A percentile compares a stretch with the other conserved stretches of the same genome.
phyloP scores from a whole-genome alignment of 2,797 vertebrate species.

The Distichodus sexfasciatus region DNA sequence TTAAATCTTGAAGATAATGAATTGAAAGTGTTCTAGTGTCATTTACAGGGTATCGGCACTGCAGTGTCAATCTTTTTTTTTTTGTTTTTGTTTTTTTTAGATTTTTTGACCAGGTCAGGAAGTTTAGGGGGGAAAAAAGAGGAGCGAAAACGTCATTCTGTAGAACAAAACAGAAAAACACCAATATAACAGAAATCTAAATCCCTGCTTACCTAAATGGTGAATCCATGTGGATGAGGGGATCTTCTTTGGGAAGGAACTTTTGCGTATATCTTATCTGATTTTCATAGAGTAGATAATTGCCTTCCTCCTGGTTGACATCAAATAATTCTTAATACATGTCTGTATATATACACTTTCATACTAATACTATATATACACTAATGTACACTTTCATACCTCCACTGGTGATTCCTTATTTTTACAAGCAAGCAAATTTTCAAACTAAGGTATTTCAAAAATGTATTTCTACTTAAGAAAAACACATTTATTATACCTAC shows the following conservation, averaged over 20 bases:
- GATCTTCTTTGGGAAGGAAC: constrained; percentile 54
- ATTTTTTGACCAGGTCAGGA: neutral
- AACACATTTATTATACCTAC: no score
- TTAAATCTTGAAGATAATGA: constrained; percentile 14
- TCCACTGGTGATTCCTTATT: no score
- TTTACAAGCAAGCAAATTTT: no score
- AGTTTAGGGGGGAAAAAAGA: neutral
- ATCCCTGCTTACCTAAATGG: constrained; percentile 66
- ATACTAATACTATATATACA: no score
- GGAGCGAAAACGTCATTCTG: neutral
- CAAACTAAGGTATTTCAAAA: no score
- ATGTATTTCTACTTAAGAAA: no score
- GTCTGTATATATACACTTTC: neutral
- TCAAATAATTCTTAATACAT: neutral
- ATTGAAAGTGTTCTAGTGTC: constrained; percentile 37
- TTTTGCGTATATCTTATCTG: constrained; percentile 71
- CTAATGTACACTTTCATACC: no score
- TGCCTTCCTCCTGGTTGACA: constrained; percentile 62
- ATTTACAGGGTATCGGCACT: constrained; percentile 71
- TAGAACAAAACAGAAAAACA: neutral
- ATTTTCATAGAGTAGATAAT: constrained; percentile 75
- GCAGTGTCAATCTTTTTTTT: constrained; percentile 69
- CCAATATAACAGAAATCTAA: neutral
- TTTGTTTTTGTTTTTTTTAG: no score
- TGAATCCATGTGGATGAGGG: constrained; percentile 68